Base-by-base conservation (phyloP, 1,140 invertebrate species). In the Ceratitis capitata region DNA sequence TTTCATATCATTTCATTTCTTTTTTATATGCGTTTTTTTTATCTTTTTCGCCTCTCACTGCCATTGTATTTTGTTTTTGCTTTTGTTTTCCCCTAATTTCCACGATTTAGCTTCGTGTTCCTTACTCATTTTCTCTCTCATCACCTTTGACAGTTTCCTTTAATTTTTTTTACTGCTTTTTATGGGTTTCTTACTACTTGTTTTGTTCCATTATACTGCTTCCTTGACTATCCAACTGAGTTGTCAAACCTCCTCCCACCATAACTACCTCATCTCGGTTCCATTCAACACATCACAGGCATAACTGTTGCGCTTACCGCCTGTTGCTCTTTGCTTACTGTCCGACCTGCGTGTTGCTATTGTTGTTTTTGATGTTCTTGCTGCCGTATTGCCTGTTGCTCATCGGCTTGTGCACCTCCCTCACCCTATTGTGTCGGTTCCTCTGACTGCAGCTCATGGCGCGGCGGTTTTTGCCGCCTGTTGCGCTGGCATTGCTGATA, bases 241-340 rank as follows among this genome's bases (percentile, higher is more conserved):
- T 6, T 29, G 26, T 61, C 5, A 61, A 35, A 3, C 10, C 7
- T 39, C 16, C 35, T 10, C 19, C 10, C n/a, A 35, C 29, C 45
- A 47, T 12, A 5, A 47, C 45, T 12, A 7, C 19, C 51, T 14
- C 82, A 53, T 6, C 23, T 84, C 32, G 53, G 39, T 10, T 42
- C 69, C n/a, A 45, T 35, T 26, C 39, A 78, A 1, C 39, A 78
- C 10, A 47, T 14, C 39, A 3, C 39, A 35, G n/a, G 69, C 69
- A 78, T 78, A 78, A 82, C 39, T 74, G 84, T 64, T 85, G 84
- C 56, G 84, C 39, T 45, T 84, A 56, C 19, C 53, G 51, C 47
- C 82, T 83, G 51, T 83, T 53, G 47, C 82, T 83, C 82, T 16
- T 16, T 83, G 82, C 26, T 56, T 16, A 7, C 51, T n/a, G 26